A percentile compares a stretch with the other conserved stretches of the same genome.
Evolutionary conservation across 2,888 invertebrate genomes (phyloP).

Genomic region (Euplexia lucipara): DNA sequence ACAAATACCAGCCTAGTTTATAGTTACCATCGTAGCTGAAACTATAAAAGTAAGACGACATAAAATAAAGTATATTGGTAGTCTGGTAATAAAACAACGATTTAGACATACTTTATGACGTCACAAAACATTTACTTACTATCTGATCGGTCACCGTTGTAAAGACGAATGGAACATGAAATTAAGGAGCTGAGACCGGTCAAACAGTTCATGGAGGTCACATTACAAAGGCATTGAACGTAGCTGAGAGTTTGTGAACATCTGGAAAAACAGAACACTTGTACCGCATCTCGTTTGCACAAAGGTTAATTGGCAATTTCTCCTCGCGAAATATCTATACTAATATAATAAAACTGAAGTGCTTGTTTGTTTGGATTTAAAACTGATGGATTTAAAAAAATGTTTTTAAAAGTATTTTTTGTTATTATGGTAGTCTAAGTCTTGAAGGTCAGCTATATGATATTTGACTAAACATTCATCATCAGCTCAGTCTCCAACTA

Average conservation of each 20-base stretch:
- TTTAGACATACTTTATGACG: conserved; percentile 33
- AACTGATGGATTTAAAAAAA: too few relatives aligned
- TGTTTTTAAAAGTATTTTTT: too few relatives aligned
- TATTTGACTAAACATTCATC: too few relatives aligned
- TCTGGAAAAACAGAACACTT: not conserved
- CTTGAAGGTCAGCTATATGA: too few relatives aligned
- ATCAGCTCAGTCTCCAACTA: too few relatives aligned
- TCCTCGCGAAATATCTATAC: too few relatives aligned
- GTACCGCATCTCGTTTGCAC: not conserved
- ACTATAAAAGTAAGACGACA: conserved; percentile 31
- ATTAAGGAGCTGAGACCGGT: not conserved
- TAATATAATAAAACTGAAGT: too few relatives aligned
- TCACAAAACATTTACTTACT: conserved; percentile 32
- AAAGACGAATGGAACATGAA: conserved; percentile 26
- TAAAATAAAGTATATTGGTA: conserved; percentile 37
- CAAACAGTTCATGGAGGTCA: not conserved
- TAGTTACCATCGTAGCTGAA: conserved; percentile 10
- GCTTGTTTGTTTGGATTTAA: too few relatives aligned
- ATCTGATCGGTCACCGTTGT: conserved; percentile 36
- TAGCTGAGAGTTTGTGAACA: conserved; percentile 1
- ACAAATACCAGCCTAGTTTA: conserved; percentile 1
- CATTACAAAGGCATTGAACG: not conserved
- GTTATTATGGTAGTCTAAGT: too few relatives aligned
- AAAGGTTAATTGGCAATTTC: not conserved
- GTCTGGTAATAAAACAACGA: conserved; percentile 26